Evolutionary conservation across 2,797 vertebrate species (phyloP).

Genomic region (Pteropus rufus): DNA sequence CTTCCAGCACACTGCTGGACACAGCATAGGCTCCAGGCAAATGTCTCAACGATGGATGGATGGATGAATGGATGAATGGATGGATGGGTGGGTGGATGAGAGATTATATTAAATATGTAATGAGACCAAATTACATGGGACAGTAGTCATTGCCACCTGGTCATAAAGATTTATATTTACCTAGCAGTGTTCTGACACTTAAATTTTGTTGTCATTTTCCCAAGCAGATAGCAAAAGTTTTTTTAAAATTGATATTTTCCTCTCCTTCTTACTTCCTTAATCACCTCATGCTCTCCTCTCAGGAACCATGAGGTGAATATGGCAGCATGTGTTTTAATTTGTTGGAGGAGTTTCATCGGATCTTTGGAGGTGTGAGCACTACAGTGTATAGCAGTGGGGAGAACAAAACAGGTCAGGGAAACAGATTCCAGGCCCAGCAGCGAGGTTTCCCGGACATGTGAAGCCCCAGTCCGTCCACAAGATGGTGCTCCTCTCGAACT

Average conservation of each 20-base stretch:
- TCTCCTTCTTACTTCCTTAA: background rate
- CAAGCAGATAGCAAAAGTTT: background rate
- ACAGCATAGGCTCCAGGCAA: background rate
- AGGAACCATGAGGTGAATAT: background rate
- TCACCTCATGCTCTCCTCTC: background rate
- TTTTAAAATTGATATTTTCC: background rate
- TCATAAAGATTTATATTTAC: background rate
- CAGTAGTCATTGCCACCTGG: background rate
- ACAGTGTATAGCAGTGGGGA: background rate
- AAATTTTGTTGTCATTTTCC: background rate
- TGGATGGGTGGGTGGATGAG: background rate
- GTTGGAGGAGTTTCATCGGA: background rate
- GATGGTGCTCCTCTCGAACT: background rate
- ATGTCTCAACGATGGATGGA: background rate
- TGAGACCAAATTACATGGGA: background rate
- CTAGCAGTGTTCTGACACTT: background rate
- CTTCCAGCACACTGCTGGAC: background rate
- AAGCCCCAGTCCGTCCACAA: background rate
- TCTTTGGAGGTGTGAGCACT: background rate
- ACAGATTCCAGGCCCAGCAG: rapidly evolving
- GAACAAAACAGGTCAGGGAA: background rate
- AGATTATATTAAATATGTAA: background rate
- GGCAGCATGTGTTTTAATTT: background rate
- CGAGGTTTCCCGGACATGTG: rapidly evolving
- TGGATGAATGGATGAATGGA: background rate